These are phyloP conservation scores for Cisticola juncidis DNA, from an alignment of 2,113 vertebrate genomes.

Conservation along the genomic window DNA sequence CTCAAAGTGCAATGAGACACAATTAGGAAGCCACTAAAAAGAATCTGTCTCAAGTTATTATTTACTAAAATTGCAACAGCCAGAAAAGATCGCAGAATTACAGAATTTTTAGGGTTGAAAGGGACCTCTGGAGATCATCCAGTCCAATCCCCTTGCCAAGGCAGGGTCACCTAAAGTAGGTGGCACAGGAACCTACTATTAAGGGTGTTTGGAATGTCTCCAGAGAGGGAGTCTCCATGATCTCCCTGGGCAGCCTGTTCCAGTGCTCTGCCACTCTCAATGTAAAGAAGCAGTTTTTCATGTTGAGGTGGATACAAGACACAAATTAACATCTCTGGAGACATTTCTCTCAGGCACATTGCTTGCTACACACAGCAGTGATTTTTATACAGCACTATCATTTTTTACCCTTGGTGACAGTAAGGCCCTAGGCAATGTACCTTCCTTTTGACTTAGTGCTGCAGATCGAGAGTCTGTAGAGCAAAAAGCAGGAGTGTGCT, in stretches of 20 bases:
- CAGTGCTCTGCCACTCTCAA: background rate
- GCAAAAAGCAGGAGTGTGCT: background rate
- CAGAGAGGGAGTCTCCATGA: background rate
- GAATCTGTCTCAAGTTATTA: background rate
- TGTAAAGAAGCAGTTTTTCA: background rate
- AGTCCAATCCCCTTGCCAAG: background rate
- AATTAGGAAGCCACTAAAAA: background rate
- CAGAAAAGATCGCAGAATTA: background rate
- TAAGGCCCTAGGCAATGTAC: background rate
- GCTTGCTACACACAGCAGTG: background rate
- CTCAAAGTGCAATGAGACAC: background rate
- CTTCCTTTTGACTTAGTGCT: background rate
- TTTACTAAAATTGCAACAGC: background rate
- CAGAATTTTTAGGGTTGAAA: background rate
- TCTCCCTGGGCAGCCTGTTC: background rate
- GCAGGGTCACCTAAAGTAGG: background rate
- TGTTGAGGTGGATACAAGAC: background rate
- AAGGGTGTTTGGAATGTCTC: background rate
- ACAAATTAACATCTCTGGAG: background rate
- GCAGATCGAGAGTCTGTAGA: background rate
- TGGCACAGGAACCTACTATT: background rate
- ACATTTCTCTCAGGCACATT: background rate
- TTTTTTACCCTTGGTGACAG: background rate
- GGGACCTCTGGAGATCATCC: background rate
- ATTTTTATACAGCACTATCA: background rate